Conservation (phyloP, 2,113 vertebrate genomes). For the Alaudala cheleensis region DNA sequence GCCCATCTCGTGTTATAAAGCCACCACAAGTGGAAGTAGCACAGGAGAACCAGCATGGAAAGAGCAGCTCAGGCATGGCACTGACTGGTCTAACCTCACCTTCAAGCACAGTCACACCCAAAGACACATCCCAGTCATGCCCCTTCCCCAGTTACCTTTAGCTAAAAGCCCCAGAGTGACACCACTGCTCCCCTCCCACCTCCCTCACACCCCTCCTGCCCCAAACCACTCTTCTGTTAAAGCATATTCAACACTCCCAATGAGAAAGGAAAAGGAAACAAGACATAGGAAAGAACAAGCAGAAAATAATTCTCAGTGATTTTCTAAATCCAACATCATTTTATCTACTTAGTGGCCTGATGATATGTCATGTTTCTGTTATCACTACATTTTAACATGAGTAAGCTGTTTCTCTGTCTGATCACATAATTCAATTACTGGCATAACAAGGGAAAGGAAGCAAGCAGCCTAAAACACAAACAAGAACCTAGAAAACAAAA, state of each 20-base stretch:
- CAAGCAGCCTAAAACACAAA: constrained; percentile 30
- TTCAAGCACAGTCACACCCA: background rate
- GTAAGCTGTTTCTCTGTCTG: constrained; percentile 9
- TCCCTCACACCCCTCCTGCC: background rate
- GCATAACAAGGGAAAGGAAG: background rate
- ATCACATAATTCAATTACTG: background rate
- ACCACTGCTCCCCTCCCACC: background rate
- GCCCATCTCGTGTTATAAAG: background rate
- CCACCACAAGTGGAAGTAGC: background rate
- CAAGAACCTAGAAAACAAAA: constrained; percentile 18
- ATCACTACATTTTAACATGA: background rate
- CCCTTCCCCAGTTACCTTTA: background rate
- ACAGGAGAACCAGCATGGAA: background rate
- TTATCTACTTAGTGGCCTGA: background rate
- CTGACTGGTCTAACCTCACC: constrained; percentile 53
- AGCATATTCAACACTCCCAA: background rate
- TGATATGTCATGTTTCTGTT: background rate
- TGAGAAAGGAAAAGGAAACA: background rate
- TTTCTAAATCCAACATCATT: background rate
- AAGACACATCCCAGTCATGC: background rate
- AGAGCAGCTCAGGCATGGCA: background rate
- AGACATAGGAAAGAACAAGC: background rate
- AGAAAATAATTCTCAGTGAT: background rate
- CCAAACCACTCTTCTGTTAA: background rate
- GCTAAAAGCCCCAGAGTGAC: background rate